These are phyloP conservation scores for Vipera latastei DNA, from an alignment of 2,797 vertebrate genomes.

Conservation along the genomic window DNA sequence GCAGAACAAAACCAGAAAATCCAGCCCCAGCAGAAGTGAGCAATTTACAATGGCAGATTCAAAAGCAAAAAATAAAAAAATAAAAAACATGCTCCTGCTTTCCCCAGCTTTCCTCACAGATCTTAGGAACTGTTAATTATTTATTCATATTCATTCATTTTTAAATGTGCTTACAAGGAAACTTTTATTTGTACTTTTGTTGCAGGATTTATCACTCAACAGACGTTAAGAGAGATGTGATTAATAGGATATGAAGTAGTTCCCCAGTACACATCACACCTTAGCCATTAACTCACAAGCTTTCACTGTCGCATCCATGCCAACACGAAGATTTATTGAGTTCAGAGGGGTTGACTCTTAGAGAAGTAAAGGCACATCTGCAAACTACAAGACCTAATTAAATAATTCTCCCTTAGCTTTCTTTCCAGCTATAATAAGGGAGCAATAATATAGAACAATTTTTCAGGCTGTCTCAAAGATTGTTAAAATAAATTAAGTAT, in stretches of 20 bases:
- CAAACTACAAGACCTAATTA: neutral
- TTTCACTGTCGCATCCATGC: neutral
- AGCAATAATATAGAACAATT: neutral
- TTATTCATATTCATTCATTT: neutral
- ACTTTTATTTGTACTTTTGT: neutral
- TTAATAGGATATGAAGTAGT: neutral
- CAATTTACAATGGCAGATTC: neutral
- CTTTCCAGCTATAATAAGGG: neutral
- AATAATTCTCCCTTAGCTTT: neutral
- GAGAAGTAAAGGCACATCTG: neutral
- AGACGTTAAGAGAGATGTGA: neutral
- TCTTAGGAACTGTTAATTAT: neutral
- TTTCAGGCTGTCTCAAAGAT: neutral
- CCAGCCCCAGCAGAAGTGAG: neutral
- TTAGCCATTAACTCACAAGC: neutral
- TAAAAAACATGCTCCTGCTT: neutral
- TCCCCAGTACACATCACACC: neutral
- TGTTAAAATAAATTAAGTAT: neutral
- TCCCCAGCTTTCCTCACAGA: neutral
- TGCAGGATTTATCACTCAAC: neutral
- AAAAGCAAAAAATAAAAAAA: neutral
- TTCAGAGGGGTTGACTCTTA: neutral
- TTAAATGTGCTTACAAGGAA: neutral
- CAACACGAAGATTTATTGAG: neutral
- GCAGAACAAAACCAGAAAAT: rapidly evolving